A percentile compares a stretch with the other conserved stretches of the same genome.
These are phyloP conservation scores for Crepidodera aurea DNA, from an alignment of 2,888 invertebrate species.

Conservation along the genomic window DNA sequence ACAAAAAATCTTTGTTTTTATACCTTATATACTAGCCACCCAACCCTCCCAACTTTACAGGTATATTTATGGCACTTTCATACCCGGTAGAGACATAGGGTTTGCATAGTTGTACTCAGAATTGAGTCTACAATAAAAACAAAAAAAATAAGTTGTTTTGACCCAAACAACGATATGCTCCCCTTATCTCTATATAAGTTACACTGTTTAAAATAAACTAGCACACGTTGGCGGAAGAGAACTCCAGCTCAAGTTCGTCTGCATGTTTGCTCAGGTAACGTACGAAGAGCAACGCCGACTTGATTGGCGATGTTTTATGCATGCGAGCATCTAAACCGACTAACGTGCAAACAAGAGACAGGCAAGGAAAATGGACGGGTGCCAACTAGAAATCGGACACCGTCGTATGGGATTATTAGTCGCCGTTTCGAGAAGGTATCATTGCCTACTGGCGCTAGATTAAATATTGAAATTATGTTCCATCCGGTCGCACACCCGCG, in stretches of 20 bases:
- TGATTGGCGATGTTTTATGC: constrained; percentile 36
- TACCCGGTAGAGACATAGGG: too few species aligned
- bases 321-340: constrained; percentile 16
- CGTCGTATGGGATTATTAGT: background rate
- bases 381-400: constrained; percentile 20
- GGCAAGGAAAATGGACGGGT: constrained; percentile 14
- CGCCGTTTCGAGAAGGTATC: background rate
- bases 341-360: constrained; percentile 25
- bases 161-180: too few species aligned
- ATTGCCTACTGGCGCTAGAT: background rate
- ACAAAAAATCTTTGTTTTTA: too few species aligned
- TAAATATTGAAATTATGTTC: constrained; percentile 7
- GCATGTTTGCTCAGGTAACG: constrained; percentile 30
- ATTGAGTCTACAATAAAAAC: too few species aligned
- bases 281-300: constrained; percentile 24
- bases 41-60: too few species aligned
- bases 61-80: too few species aligned
- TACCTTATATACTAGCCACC: too few species aligned
- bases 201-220: too few species aligned
- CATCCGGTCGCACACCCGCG: background rate
- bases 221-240: background rate
- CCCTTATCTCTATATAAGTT: too few species aligned
- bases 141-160: too few species aligned
- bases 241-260: background rate
- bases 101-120: too few species aligned